A percentile compares a stretch with the other conserved stretches of the same genome.
Conservation (phyloP, 2,888 invertebrate species). For the Leptura quadrifasciata region DNA sequence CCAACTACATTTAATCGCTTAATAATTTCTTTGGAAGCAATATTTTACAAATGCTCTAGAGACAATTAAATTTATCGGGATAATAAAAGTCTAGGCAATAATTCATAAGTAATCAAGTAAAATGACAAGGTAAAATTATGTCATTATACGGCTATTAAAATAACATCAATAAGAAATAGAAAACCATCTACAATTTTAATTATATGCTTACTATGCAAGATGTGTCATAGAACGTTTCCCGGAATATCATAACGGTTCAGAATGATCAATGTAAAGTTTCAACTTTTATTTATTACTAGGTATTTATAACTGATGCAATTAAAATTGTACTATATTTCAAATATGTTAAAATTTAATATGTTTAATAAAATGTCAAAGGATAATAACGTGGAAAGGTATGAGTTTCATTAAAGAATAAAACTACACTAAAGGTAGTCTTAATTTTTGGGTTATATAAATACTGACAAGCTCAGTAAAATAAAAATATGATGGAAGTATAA, state of each 20-base stretch:
- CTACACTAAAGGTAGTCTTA: too few relatives aligned
- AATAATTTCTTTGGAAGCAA: neutral
- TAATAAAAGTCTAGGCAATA: neutral
- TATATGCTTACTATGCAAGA: neutral
- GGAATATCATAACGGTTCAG: neutral
- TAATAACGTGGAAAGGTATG: too few relatives aligned
- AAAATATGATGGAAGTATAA: too few relatives aligned
- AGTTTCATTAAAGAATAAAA: too few relatives aligned
- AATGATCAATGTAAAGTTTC: neutral
- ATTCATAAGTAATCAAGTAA: neutral
- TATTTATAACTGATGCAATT: too few relatives aligned
- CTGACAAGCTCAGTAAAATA: too few relatives aligned
- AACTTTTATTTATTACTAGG: too few relatives aligned
- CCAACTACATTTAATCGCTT: neutral
- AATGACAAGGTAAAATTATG: neutral
- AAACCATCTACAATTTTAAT: neutral
- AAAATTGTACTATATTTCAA: too few relatives aligned
- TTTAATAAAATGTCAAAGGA: too few relatives aligned
- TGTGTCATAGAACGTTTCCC: neutral
- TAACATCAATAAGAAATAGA: neutral
- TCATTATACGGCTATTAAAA: neutral
- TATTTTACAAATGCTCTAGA: neutral
- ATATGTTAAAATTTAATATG: too few relatives aligned
- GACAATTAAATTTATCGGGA: neutral
- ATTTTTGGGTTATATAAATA: too few relatives aligned